Evolutionary conservation across 2,888 invertebrate species (phyloP).

Genomic region (Ecliptopera silaceata): DNA sequence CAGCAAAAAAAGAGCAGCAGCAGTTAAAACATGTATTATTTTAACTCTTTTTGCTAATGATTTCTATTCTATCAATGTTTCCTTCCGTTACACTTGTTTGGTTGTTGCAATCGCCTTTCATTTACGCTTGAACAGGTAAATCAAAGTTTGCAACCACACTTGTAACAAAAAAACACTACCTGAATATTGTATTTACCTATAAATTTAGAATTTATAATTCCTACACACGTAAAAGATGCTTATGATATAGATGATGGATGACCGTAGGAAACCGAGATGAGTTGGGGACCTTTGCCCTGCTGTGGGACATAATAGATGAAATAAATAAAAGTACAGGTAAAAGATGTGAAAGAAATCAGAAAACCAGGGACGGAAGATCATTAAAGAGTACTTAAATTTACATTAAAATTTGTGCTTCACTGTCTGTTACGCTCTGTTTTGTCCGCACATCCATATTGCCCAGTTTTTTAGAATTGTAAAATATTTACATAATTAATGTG

Average conservation of each 20-base stretch:
- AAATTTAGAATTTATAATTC: no score
- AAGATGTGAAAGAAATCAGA: no score
- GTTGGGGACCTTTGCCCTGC: no score
- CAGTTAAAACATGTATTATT: neutral
- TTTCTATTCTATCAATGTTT: neutral
- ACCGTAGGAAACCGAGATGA: no score
- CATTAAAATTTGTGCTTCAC: constrained; percentile 17
- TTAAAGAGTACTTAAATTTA: no score
- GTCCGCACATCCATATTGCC: constrained; percentile 26
- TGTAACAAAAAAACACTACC: neutral
- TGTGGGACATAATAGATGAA: no score
- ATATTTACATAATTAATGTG: constrained; percentile 36
- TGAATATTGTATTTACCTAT: neutral
- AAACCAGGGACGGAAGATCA: no score
- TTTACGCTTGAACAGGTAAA: constrained; percentile 41
- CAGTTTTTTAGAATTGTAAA: neutral
- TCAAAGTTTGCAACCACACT: neutral
- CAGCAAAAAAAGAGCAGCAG: no score
- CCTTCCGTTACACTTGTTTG: neutral
- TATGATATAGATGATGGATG: no score
- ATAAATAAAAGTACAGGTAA: no score
- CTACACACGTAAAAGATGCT: no score
- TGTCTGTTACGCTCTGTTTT: constrained; percentile 48
- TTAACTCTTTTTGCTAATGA: neutral
- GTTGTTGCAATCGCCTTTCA: constrained; percentile 4